Conservation (phyloP, 37 sponge, comb jelly and placozoan species). For the Crambe crambe region DNA sequence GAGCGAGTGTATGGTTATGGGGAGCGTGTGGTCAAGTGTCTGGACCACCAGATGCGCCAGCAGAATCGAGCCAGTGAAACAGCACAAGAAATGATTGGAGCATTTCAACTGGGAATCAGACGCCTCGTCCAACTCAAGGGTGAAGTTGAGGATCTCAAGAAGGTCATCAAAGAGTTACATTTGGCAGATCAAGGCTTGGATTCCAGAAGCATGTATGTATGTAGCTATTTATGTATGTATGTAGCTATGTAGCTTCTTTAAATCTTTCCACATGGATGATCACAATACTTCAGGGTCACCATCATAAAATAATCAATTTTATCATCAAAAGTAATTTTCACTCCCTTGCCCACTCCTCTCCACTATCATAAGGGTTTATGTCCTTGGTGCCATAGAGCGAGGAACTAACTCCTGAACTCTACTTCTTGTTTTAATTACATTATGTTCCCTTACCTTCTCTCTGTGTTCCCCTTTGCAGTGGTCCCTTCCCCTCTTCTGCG, state of each 20-base stretch:
- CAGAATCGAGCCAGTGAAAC: constrained; percentile 39
- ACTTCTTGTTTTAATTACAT: background rate
- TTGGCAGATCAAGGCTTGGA: constrained; percentile 44
- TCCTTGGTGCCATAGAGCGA: background rate
- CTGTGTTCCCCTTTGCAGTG: constrained; percentile 5
- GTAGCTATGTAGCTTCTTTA: no score
- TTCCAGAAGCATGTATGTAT: constrained; percentile 10
- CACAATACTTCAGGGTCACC: no score
- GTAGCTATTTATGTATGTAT: no score
- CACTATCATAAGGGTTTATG: no score
- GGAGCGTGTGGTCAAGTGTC: constrained; percentile 40
- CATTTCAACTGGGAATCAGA: constrained; percentile 40
- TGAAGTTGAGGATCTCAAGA: constrained; percentile 34
- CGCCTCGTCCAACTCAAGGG: constrained; percentile 43
- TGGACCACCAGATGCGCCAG: constrained; percentile 40
- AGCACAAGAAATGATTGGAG: constrained; percentile 19
- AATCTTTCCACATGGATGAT: background rate
- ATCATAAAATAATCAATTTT: no score
- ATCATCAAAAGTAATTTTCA: no score
- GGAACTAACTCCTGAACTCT: background rate
- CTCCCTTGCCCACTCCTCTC: no score
- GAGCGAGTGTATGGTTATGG: constrained; percentile 28
- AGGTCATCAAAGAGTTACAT: constrained; percentile 37
- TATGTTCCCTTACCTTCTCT: background rate
- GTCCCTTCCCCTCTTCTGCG: constrained; percentile 1